These are phyloP conservation scores for Ariolimax columbianus DNA, from an alignment of 2,888 invertebrate genomes.

Conservation along the genomic window DNA sequence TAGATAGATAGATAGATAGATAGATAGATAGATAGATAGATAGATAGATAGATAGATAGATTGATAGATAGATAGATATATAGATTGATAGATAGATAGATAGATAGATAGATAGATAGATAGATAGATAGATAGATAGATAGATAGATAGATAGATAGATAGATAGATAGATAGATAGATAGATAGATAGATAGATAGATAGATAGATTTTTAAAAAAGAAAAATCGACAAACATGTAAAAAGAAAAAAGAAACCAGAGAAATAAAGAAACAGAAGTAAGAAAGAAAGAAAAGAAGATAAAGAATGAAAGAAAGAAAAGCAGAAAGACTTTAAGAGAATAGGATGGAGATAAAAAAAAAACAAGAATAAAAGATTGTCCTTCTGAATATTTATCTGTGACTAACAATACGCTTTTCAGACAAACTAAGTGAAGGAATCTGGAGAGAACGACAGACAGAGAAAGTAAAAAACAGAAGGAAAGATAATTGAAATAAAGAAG, in stretches of 20 bases:
- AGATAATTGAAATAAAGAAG: no score
- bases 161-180: background rate
- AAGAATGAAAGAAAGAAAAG: no score
- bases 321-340: background rate
- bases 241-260: background rate
- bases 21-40: conserved; percentile 1
- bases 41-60: background rate
- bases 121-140: background rate
- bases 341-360: no score
- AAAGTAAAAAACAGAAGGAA: no score
- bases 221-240: background rate
- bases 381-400: no score
- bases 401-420: no score
- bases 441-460: background rate
- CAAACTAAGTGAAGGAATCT: background rate
- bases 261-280: background rate
- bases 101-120: background rate
- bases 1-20: background rate
- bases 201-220: no score
- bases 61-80: no score
- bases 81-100: no score
- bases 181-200: background rate
- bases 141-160: background rate
- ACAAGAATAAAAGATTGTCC: no score
- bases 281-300: background rate